Percentiles rank a stretch among this genome's conserved stretches.
phyloP scores from a whole-genome alignment of 2,797 vertebrate species.

The Liparis tanakae region DNA sequence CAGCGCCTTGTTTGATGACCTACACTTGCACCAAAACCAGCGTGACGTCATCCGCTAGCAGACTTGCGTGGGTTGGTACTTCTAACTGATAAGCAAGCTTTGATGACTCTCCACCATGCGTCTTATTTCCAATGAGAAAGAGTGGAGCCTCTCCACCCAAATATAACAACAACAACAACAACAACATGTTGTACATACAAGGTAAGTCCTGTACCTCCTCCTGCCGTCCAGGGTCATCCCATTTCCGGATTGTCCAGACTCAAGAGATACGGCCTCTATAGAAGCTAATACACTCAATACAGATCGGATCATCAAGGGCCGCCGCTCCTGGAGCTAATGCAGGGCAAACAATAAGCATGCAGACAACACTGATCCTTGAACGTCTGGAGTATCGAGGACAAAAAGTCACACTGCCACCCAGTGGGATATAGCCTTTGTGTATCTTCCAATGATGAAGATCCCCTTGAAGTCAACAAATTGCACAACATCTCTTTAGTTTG shows the following conservation, averaged over 20 bases:
- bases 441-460: neutral
- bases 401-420: neutral
- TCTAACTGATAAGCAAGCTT: neutral
- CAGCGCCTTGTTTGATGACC: conserved; percentile 2
- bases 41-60: neutral
- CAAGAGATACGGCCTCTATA: too few relatives aligned
- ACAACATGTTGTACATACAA: conserved; percentile 16
- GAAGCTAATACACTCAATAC: too few relatives aligned
- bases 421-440: neutral
- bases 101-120: conserved; percentile 1
- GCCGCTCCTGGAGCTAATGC: too few relatives aligned
- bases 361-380: neutral
- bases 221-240: neutral
- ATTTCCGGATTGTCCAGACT: neutral
- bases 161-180: conserved; percentile 11
- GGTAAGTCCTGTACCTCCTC: neutral
- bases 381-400: conserved; percentile 2
- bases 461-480: neutral
- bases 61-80: neutral
- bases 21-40: conserved; percentile 9
- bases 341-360: neutral
- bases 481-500: neutral
- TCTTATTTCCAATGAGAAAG: neutral
- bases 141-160: conserved; percentile 7
- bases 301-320: too few relatives aligned